Percentiles rank a stretch among this genome's conserved stretches.
phyloP scores from a whole-genome alignment of 2,797 vertebrate species.

The Potorous gilbertii region DNA sequence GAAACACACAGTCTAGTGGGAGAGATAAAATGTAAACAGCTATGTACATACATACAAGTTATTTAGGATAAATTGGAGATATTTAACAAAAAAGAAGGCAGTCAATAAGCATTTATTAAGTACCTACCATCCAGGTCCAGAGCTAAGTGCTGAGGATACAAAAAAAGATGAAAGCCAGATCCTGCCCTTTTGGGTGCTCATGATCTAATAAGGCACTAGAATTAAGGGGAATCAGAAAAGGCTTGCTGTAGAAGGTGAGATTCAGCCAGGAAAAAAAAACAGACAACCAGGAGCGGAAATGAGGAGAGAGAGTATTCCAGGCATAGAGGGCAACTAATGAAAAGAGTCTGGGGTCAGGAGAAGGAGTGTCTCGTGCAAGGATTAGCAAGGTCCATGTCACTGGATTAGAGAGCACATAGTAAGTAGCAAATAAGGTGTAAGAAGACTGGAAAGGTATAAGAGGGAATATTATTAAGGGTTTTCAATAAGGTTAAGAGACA shows the following conservation, averaged over 20 bases:
- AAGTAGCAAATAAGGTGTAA: not conserved
- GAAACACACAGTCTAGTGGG: not conserved
- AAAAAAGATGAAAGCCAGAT: not conserved
- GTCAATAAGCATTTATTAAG: not conserved
- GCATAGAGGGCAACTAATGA: not conserved
- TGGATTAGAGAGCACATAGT: not conserved
- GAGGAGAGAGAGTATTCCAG: not conserved
- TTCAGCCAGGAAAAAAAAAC: not conserved
- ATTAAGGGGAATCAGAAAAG: not conserved
- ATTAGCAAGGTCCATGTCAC: not conserved
- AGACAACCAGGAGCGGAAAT: not conserved
- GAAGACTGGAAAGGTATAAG: not conserved
- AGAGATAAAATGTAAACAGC: not conserved
- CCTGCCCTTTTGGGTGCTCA: not conserved
- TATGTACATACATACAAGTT: not conserved
- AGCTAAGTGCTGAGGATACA: not conserved
- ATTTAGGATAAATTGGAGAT: not conserved
- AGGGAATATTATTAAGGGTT: not conserved
- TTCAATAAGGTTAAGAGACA: not conserved
- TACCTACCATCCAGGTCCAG: not conserved
- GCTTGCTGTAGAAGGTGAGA: not conserved
- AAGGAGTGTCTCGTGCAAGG: not conserved
- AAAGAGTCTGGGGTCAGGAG: not conserved
- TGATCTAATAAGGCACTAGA: not conserved
- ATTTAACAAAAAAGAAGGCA: not conserved